Conservation (phyloP, 2,797 vertebrate genomes). For the Squalus acanthias region DNA sequence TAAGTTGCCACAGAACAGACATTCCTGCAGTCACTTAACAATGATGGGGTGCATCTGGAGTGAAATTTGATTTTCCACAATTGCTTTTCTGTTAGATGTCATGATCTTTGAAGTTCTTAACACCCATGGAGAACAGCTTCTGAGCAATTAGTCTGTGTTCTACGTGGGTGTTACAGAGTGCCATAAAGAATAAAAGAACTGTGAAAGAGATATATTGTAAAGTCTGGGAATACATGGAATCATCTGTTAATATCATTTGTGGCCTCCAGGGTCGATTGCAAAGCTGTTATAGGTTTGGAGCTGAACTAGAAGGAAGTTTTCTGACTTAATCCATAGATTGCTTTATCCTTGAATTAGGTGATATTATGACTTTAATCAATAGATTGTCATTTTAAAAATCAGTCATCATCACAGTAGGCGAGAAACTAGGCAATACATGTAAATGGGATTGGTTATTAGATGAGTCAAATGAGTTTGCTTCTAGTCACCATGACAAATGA, state of each 20-base stretch:
- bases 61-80: background rate
- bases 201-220: background rate
- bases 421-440: too few relatives aligned
- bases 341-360: background rate
- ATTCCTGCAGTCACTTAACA: background rate
- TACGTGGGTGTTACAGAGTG: background rate
- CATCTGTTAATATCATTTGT: background rate
- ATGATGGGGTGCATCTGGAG: background rate
- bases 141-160: background rate
- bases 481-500: background rate
- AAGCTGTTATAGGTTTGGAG: background rate
- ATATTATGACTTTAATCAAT: background rate
- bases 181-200: background rate
- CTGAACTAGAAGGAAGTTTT: background rate
- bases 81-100: background rate
- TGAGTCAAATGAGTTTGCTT: background rate
- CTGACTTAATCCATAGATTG: background rate
- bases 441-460: background rate
- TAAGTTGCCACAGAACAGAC: background rate
- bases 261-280: background rate
- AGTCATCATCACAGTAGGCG: background rate
- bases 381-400: background rate
- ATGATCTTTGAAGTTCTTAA: conserved; percentile 24
- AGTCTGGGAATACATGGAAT: background rate
- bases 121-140: background rate